Conservation (phyloP, 2,888 invertebrate species). For the Drosophila setosimentum region DNA sequence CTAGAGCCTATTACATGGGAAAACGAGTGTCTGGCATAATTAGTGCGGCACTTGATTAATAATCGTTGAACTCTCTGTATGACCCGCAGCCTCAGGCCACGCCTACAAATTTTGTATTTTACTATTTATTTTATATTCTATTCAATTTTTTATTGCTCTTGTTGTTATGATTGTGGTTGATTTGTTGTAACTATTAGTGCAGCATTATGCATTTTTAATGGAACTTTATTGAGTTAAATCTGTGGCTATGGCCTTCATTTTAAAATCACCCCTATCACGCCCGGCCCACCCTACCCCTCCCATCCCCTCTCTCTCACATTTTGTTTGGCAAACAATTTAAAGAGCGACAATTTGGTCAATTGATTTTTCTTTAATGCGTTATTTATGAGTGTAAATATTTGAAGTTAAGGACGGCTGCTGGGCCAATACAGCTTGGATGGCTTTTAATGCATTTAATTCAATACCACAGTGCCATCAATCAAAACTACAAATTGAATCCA, state of each 20-base stretch:
- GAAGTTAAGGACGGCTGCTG: slow-evolving; percentile 48
- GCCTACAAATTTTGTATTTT: slow-evolving; percentile 45
- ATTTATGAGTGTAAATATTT: slow-evolving; percentile 78
- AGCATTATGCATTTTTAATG: slow-evolving; percentile 66
- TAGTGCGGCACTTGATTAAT: slow-evolving; percentile 77
- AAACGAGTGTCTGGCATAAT: slow-evolving; percentile 58
- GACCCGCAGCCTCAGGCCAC: slow-evolving; percentile 61
- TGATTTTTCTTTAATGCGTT: slow-evolving; percentile 42
- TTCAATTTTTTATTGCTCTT: slow-evolving; percentile 19
- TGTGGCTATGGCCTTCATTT: slow-evolving; percentile 55
- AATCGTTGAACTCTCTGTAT: slow-evolving; percentile 70
- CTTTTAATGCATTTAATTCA: slow-evolving; percentile 35
- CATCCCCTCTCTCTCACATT: not conserved
- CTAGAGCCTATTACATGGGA: slow-evolving; percentile 37
- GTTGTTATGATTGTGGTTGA: slow-evolving; percentile 45
- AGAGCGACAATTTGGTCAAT: slow-evolving; percentile 63
- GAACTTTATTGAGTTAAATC: slow-evolving; percentile 72
- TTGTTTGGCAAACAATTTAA: slow-evolving; percentile 50
- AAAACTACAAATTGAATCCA: slow-evolving; percentile 52
- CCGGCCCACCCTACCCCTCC: not conserved
- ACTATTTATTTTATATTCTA: slow-evolving; percentile 9
- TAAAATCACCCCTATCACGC: slow-evolving; percentile 47
- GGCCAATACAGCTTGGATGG: slow-evolving; percentile 6
- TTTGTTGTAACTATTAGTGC: slow-evolving; percentile 73
- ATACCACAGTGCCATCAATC: slow-evolving; percentile 66